A percentile compares a stretch with the other conserved stretches of the same genome.
These are phyloP conservation scores for Brenthis hecate DNA, from an alignment of 2,888 invertebrate species.

Conservation along the genomic window DNA sequence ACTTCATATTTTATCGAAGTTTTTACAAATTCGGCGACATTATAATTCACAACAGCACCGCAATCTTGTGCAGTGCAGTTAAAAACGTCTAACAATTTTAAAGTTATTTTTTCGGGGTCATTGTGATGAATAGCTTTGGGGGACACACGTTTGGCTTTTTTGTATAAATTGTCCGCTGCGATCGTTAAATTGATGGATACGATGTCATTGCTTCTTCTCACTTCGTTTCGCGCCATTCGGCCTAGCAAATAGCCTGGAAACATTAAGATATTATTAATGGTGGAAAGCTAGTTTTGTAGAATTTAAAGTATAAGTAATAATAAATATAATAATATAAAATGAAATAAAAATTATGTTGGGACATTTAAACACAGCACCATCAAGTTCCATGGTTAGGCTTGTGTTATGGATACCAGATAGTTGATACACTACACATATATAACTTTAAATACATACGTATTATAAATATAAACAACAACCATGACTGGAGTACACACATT, in stretches of 20 bases:
- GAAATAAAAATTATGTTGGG: too few species aligned
- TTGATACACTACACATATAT: too few species aligned
- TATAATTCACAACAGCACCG: slow-evolving; percentile 54
- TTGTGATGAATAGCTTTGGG: slow-evolving; percentile 66
- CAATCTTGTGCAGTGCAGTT: slow-evolving; percentile 58
- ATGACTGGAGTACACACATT: too few species aligned
- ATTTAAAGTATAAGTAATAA: too few species aligned
- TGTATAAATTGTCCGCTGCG: slow-evolving; percentile 60
- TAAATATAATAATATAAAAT: too few species aligned
- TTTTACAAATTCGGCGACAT: slow-evolving; percentile 61
- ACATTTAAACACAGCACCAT: too few species aligned
- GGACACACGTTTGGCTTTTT: slow-evolving; percentile 62
- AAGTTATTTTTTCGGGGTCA: slow-evolving; percentile 59
- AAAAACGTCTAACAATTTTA: slow-evolving; percentile 59
- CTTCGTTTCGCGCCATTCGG: slow-evolving; percentile 59
- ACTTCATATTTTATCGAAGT: slow-evolving; percentile 62
- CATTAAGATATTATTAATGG: not conserved
- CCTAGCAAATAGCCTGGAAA: slow-evolving; percentile 70
- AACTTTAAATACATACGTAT: too few species aligned
- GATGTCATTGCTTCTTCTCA: slow-evolving; percentile 56
- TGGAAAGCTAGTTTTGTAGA: not conserved
- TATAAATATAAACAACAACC: too few species aligned
- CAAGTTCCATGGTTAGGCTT: too few species aligned
- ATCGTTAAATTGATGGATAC: slow-evolving; percentile 61
- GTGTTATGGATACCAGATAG: too few species aligned